A percentile compares a stretch with the other conserved stretches of the same genome.
phyloP scores from a whole-genome alignment of 2,797 vertebrate species.

The Pseudocheirus occidentalis region DNA sequence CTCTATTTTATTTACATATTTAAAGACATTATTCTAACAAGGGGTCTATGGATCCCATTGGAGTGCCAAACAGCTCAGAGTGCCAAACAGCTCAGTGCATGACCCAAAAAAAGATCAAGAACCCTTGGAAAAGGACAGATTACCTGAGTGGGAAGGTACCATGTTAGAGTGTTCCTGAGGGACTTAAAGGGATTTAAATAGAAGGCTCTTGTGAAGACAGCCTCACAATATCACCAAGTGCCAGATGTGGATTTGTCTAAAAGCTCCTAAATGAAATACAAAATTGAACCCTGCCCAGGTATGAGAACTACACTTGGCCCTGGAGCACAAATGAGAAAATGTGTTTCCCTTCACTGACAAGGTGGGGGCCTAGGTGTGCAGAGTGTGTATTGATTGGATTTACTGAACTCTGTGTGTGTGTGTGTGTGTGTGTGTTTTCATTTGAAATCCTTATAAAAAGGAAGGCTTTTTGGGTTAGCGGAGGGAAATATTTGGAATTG shows the following conservation, averaged over 20 bases:
- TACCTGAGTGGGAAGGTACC: not conserved
- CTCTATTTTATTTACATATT: not conserved
- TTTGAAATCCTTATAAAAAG: not conserved
- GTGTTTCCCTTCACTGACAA: not conserved
- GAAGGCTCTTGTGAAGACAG: not conserved
- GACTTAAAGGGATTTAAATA: not conserved
- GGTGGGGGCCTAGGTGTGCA: not conserved
- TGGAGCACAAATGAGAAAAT: not conserved
- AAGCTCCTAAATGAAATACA: not conserved
- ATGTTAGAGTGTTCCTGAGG: not conserved
- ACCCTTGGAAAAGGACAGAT: not conserved
- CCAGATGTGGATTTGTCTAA: not conserved
- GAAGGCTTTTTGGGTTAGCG: not conserved
- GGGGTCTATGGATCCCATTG: too few species aligned
- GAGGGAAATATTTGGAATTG: not conserved
- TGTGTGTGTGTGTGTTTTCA: not conserved
- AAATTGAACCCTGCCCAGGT: not conserved
- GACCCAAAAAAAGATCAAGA: not conserved
- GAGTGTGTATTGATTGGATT: not conserved
- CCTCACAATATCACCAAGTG: not conserved
- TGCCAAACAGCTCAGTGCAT: not conserved
- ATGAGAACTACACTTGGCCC: not conserved
- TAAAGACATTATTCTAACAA: not conserved
- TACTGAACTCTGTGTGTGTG: not conserved
- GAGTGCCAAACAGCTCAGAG: not conserved